A percentile compares a stretch with the other conserved stretches of the same genome.
These are phyloP conservation scores for Crocallis elinguaria DNA, from an alignment of 2,888 invertebrate genomes.

Conservation along the genomic window DNA sequence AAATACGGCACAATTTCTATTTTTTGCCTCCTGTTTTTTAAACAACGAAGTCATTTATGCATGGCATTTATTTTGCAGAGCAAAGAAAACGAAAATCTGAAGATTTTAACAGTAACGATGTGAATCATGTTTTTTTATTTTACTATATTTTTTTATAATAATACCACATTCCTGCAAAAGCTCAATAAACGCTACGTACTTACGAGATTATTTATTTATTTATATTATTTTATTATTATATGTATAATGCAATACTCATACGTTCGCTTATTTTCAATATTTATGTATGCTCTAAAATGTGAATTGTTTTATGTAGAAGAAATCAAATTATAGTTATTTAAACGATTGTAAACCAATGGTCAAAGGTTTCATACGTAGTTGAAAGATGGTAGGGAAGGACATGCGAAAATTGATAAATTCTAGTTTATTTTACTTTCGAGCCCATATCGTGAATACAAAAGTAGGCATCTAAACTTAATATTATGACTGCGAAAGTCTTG, in stretches of 20 bases:
- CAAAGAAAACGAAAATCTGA: conserved; percentile 25
- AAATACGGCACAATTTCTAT: background rate
- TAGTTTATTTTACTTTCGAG: background rate
- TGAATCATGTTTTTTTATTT: conserved; percentile 14
- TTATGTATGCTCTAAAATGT: background rate
- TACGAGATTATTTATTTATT: conserved; percentile 49
- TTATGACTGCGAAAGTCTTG: too few species aligned
- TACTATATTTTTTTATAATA: conserved; percentile 6
- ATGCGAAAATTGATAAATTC: conserved; percentile 27
- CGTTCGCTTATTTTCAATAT: conserved; percentile 1
- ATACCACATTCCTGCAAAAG: conserved; percentile 52
- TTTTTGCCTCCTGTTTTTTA: background rate
- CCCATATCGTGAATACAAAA: too few species aligned
- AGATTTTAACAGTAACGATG: conserved; percentile 18
- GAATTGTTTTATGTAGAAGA: conserved; percentile 8
- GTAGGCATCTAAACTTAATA: too few species aligned
- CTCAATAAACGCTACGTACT: conserved; percentile 55
- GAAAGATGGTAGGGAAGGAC: background rate
- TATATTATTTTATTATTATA: conserved; percentile 5
- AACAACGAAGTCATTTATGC: conserved; percentile 12
- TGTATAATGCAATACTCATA: conserved; percentile 1
- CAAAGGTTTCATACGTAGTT: too few species aligned
- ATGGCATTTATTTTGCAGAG: conserved; percentile 40
- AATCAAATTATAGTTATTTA: conserved; percentile 13
- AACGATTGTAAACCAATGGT: conserved; percentile 1